Base-by-base conservation (phyloP, 1,140 invertebrate species). In the Cotesia vestalis region DNA sequence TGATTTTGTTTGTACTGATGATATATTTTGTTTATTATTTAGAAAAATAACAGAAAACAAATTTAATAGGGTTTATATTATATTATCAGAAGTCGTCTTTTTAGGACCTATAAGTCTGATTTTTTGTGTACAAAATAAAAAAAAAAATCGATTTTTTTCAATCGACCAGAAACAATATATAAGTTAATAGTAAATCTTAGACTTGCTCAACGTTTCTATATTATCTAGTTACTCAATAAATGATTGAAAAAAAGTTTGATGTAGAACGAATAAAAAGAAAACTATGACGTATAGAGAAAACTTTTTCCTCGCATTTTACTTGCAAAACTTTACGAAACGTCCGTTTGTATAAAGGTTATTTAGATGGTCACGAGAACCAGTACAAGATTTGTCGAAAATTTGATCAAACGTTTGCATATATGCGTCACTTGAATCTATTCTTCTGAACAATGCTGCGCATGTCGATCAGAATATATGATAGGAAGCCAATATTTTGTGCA, bases 401-500 rank as follows among this genome's bases (percentile, higher is more conserved):
- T 75, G 74, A 75, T 75, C 71, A 71, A 75, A 72, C 71, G 66
- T 69, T 70, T 60, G 68, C 57, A 72, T 66, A 6, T 51, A 40
- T 38, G 11, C 14, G 9, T 69, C 51, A 36, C 36, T 35, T n/a
- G 14, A 14, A 52, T 55, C 6, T 66, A 59, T 72, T 63, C 46
- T 20, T 46, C 62, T 71, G 17, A 6, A 57, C 35, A 55, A 52
- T 53, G 52, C 55, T 46, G 40, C 35, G 35, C 66, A 69, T 59
- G 66, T 60, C 63, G 46, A 66, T 66, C 63, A 66, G 40, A 40
- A 14, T 4, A 14, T 55, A 17, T 55, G 5, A 14, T n/a, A n/a
- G 11, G n/a, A 14, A n/a, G n/a, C 35, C 34, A 35, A 63, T 63
- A 38, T 40, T n/a, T n/a, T 63, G 27, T 27, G 34, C 12, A 12